Percentiles rank a stretch among this genome's conserved stretches.
Evolutionary conservation across 2,797 vertebrate species (phyloP).

Genomic region (Cichlasoma orientale): DNA sequence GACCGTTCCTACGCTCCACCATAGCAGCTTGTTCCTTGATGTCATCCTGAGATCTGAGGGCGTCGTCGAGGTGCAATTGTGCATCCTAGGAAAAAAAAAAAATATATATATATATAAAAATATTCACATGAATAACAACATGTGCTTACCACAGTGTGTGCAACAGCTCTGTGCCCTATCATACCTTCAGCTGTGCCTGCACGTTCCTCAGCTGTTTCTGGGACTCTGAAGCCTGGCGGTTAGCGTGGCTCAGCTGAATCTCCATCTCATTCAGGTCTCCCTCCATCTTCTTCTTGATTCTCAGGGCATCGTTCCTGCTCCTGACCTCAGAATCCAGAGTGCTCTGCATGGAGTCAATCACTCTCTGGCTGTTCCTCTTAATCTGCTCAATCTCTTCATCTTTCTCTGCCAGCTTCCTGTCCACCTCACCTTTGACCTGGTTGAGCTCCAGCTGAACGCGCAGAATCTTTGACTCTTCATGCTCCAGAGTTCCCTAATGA

Average conservation of each 20-base stretch:
- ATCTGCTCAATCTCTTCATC: conserved; percentile 92
- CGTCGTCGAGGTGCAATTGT: conserved; percentile 88
- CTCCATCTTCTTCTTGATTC: conserved; percentile 95
- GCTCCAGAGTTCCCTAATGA: conserved; percentile 86
- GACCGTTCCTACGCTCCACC: conserved; percentile 87
- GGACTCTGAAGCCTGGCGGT: conserved; percentile 83
- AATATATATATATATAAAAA: background rate
- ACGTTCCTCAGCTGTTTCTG: conserved; percentile 85
- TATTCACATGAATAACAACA: background rate
- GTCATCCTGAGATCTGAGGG: conserved; percentile 86
- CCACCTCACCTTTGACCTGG: conserved; percentile 89
- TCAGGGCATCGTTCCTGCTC: conserved; percentile 90
- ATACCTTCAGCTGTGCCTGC: conserved; percentile 87
- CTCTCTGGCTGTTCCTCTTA: conserved; percentile 88
- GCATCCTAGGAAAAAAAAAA: conserved; percentile 78
- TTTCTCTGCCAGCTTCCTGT: conserved; percentile 88
- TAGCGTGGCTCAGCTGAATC: conserved; percentile 86
- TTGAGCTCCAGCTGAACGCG: conserved; percentile 88
- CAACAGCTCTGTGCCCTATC: background rate
- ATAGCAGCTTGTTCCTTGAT: conserved; percentile 91
- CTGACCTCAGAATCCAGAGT: conserved; percentile 87
- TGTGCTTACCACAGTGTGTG: background rate
- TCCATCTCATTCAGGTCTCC: conserved; percentile 89
- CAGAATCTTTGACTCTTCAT: conserved; percentile 91
- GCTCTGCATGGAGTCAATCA: conserved; percentile 86